Base-by-base conservation (phyloP, 1,140 invertebrate species). In the Drosophila tani region DNA sequence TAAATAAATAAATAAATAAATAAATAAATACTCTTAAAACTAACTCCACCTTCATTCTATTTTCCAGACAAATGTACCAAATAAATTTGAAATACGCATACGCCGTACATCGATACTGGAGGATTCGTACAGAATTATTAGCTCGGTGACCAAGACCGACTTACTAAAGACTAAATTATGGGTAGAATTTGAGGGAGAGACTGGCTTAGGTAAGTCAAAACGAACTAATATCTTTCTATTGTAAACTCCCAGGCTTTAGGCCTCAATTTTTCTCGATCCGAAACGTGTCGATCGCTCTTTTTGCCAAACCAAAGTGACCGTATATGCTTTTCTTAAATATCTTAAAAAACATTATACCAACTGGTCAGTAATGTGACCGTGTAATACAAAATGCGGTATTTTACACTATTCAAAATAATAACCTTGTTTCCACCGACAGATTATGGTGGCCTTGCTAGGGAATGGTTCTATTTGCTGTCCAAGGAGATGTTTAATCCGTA, bases 401-500 rank as follows among this genome's bases (percentile, higher is more conserved):
- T 24, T 24, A 24, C 21, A 24, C 21, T 24, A 4, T 45, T 29
- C 2, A 5, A 14, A 35, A 1, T 7, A 24, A 27, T 15, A 5
- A 38, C 9, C 14, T 9, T 17, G 9, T 38, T 6, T 41, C 15
- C 17, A 0, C 3, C 38, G 19, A 5, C 43, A 95, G 99, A 99
- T 94, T 99, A 99, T 93, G 99, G 99, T 70, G 99, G 99, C 60
- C 95, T 99, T 50, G 97, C 97, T 17, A 94, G 98, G 75, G 99
- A 99, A 95, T 99, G 98, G 98, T 99, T 99, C 94, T 99, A 99
- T 94, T 95, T 99, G 32, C 94, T 99, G 29, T 99, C 98, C 1
- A 99, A 99, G 93, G 98, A 99, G 95, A 99, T 99, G 98, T 99
- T 99, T 93, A 99, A 99, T 94, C 99, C 99, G 2, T 99, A 99